Base-by-base conservation (phyloP, 2,113 vertebrate genomes). In the Ranitomeya variabilis region DNA sequence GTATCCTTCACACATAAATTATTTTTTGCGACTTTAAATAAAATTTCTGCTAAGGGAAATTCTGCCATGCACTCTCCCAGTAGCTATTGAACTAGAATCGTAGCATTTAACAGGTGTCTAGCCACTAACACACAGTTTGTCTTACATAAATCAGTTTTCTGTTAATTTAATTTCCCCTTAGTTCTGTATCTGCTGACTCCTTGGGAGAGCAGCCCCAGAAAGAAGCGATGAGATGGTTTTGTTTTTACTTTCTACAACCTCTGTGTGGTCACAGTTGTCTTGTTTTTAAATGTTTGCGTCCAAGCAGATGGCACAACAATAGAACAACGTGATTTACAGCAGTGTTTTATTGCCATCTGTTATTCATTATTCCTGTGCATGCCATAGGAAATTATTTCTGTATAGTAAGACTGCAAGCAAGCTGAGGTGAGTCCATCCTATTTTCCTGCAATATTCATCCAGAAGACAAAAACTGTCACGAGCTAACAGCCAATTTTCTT, bases 41-140 rank as follows among this genome's bases (percentile, higher is more conserved):
- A 14, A 11, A 69, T 26, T 57, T 79, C 52, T 52, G 21, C 16
- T 55, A 55, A 18, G 51, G 78, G 13, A 1, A 23, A 62, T 31
- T 64, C 80, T 45, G 59, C 80, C 57, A 60, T 82, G 76, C 19
- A 7, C 60, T 0, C 19, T 66, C 26, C 45, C 7, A 7, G 31
- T 21, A 83, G 62, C 54, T 62, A 37, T 66, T 6, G 10, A 1
- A 19, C 62, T 16, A 16, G 81, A 69, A 83, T 4, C 9, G 3
- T n/a, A 54, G 45, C 19, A 52, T 83, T 21, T 21, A 83, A 37
- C 80, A 83, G 80, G 60, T 83, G 81, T 69, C 37, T 54, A n/a
- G 69, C 81, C 62, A 83, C 62, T 54, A 54, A n/a, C 23, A 37
- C 13, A 67, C 21, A 67, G 18, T 15, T 54, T 69, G 45, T 83